Percentiles rank a stretch among this genome's conserved stretches.
phyloP scores from a whole-genome alignment of 2,888 invertebrate species.

The Hypsopygia costalis region DNA sequence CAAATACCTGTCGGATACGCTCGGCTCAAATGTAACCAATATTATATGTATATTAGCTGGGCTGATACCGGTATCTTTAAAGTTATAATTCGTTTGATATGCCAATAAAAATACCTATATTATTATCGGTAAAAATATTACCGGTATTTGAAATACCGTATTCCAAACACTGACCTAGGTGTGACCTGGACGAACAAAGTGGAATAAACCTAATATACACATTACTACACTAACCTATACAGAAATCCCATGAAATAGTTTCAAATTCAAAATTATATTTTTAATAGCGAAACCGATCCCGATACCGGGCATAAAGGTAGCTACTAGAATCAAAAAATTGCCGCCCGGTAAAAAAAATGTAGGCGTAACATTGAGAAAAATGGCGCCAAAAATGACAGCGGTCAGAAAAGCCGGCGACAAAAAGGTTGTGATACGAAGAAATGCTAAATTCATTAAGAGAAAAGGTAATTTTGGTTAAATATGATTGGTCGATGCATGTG shows the following conservation, averaged over 20 bases:
- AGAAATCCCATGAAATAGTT: background rate
- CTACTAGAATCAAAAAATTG: constrained; percentile 8
- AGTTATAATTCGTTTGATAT: too few species aligned
- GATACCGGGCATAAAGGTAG: constrained; percentile 11
- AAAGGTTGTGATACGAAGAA: constrained; percentile 52
- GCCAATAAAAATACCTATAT: too few species aligned
- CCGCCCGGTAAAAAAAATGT: background rate
- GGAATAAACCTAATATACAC: too few species aligned
- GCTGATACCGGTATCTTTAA: too few species aligned
- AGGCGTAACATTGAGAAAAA: constrained; percentile 25
- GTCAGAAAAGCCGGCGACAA: constrained; percentile 47
- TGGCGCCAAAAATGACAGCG: constrained; percentile 37
- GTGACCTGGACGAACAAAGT: too few species aligned
- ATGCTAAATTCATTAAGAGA: constrained; percentile 53
- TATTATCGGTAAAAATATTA: too few species aligned
- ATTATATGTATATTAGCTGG: too few species aligned
- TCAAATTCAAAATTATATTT: constrained; percentile 8
- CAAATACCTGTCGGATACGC: too few species aligned
- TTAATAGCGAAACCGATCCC: constrained; percentile 14
- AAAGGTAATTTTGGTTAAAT: constrained; percentile 52
- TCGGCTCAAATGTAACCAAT: too few species aligned
- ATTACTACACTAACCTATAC: too few species aligned
- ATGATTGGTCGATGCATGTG: constrained; percentile 12
- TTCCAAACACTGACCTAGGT: too few species aligned
- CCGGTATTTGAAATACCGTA: too few species aligned